Conservation (phyloP, 2,797 vertebrate genomes). For the Knipowitschia caucasica region DNA sequence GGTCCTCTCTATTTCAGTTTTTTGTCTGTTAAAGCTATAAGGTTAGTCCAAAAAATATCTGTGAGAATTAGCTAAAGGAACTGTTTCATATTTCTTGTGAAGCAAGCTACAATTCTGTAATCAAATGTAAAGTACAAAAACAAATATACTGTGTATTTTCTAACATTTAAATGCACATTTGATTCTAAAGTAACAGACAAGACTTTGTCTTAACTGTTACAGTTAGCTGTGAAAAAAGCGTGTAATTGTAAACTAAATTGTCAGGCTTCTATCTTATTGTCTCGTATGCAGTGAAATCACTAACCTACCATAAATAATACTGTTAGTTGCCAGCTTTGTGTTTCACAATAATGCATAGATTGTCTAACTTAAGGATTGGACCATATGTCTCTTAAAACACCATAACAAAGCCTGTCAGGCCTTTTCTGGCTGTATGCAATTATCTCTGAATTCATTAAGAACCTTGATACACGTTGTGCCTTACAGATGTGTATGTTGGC, state of each 20-base stretch:
- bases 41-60: too few relatives aligned
- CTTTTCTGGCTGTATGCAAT: background rate
- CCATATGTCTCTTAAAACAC: slow-evolving; percentile 6
- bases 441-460: background rate
- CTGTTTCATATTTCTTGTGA: background rate
- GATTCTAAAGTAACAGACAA: background rate
- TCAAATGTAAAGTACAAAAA: background rate
- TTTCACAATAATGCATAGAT: slow-evolving; percentile 2
- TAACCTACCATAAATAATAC: background rate
- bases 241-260: background rate
- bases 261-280: background rate
- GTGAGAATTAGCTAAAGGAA: too few relatives aligned
- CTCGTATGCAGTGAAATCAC: slow-evolving; percentile 3
- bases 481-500: background rate
- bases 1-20: too few relatives aligned
- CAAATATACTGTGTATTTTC: background rate
- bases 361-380: slow-evolving; percentile 1
- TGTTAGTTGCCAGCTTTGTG: background rate
- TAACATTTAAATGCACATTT: background rate
- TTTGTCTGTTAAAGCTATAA: too few relatives aligned
- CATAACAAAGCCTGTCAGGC: background rate
- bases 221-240: slow-evolving; percentile 1
- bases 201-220: background rate
- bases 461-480: background rate
- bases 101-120: background rate